These are phyloP conservation scores for Anhinga rufa DNA, from an alignment of 2,113 vertebrate species.

Conservation along the genomic window DNA sequence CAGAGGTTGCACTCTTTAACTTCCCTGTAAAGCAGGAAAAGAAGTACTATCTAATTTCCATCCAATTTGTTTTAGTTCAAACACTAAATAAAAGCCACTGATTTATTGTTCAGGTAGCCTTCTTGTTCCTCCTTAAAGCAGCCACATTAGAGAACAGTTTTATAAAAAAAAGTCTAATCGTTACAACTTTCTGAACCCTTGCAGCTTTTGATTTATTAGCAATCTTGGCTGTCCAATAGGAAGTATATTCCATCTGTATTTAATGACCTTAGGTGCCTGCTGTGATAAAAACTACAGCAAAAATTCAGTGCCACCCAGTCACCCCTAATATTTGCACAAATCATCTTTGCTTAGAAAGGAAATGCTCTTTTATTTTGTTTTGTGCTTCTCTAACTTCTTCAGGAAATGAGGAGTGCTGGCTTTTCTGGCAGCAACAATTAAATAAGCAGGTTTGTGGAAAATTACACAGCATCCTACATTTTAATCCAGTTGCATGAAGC, in stretches of 20 bases:
- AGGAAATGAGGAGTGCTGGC: background rate
- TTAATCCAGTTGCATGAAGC: slow-evolving; percentile 34
- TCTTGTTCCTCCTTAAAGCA: background rate
- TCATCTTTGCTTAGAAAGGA: background rate
- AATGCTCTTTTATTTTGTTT: background rate
- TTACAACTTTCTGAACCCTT: background rate
- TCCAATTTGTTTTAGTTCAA: background rate
- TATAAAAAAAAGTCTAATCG: background rate
- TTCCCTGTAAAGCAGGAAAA: background rate
- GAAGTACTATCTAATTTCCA: background rate
- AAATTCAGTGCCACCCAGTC: background rate
- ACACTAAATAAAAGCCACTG: background rate
- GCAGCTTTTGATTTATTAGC: background rate
- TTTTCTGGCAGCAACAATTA: background rate
- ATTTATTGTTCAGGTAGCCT: background rate
- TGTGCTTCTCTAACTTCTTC: background rate
- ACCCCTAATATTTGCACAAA: background rate
- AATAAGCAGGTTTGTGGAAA: slow-evolving; percentile 26
- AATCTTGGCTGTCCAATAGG: background rate
- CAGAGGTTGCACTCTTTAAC: background rate
- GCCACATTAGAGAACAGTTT: background rate
- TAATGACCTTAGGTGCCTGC: background rate
- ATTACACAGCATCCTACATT: slow-evolving; percentile 33
- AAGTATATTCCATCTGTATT: background rate
- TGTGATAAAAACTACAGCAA: background rate